A percentile compares a stretch with the other conserved stretches of the same genome.
phyloP scores from a whole-genome alignment of 2,797 vertebrate genomes.

The Parauchenoglanis punctatus region DNA sequence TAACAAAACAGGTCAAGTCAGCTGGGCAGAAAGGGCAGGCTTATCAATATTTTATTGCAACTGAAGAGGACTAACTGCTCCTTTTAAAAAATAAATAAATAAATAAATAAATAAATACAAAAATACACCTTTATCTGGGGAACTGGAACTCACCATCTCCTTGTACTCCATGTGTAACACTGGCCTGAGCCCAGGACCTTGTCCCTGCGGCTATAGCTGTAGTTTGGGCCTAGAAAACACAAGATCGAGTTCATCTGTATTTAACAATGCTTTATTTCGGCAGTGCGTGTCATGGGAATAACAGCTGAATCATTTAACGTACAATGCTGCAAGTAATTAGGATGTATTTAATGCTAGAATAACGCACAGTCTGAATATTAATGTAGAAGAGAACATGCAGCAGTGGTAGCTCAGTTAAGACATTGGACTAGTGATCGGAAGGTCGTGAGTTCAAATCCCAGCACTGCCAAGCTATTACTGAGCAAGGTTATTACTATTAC shows the following conservation, averaged over 20 bases:
- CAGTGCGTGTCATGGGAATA: neutral
- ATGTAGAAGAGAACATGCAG: neutral
- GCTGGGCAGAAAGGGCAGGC: neutral
- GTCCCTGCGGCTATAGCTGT: constrained; percentile 86
- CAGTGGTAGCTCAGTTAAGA: too few species aligned
- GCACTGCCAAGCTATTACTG: too few species aligned
- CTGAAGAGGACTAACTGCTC: neutral
- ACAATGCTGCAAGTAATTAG: neutral
- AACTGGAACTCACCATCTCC: constrained; percentile 84
- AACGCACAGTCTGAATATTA: neutral
- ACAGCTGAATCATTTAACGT: neutral
- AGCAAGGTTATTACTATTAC: too few species aligned
- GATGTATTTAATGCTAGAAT: neutral
- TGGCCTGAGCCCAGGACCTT: constrained; percentile 97
- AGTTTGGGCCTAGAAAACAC: constrained; percentile 75
- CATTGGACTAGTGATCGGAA: too few species aligned
- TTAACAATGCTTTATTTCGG: constrained; percentile 23
- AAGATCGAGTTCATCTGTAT: neutral
- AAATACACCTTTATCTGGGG: neutral
- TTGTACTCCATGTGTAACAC: constrained; percentile 91
- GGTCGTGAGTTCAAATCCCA: too few species aligned
- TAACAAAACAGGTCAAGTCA: neutral
- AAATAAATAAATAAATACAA: too few species aligned
- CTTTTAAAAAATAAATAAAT: too few species aligned
- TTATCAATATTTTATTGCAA: neutral